phyloP scores from a whole-genome alignment of 2,888 invertebrate genomes.

The Slavum lentiscoides region DNA sequence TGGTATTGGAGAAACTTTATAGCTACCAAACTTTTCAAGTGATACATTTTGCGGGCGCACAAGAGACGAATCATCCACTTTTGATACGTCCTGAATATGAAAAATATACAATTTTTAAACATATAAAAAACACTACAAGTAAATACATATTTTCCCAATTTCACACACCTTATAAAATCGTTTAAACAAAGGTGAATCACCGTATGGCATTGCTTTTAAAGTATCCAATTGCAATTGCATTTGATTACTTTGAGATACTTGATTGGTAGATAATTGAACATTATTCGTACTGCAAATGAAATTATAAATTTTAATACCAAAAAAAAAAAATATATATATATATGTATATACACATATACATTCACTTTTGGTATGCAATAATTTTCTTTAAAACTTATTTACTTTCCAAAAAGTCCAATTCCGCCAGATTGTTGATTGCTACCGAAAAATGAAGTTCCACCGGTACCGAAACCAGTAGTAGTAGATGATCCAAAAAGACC shows the following conservation, averaged over 20 bases:
- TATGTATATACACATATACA: background rate
- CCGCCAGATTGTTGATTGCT: slow-evolving; percentile 34
- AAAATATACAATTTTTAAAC: background rate
- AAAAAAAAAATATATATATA: background rate
- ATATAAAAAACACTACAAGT: background rate
- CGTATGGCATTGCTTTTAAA: slow-evolving; percentile 80
- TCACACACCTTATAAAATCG: slow-evolving; percentile 43
- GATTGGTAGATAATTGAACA: slow-evolving; percentile 58
- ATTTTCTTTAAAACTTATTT: slow-evolving; percentile 13
- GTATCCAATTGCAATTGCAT: slow-evolving; percentile 64
- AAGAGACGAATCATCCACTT: slow-evolving; percentile 45
- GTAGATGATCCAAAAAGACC: slow-evolving; percentile 58
- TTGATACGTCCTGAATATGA: slow-evolving; percentile 32
- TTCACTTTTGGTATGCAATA: background rate
- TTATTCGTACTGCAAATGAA: slow-evolving; percentile 54
- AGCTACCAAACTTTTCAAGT: slow-evolving; percentile 45
- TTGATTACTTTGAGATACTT: slow-evolving; percentile 67
- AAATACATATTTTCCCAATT: background rate
- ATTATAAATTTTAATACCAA: slow-evolving; percentile 21
- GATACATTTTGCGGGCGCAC: slow-evolving; percentile 42
- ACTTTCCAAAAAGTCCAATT: slow-evolving; percentile 45
- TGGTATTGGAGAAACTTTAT: slow-evolving; percentile 48
- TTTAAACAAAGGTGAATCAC: slow-evolving; percentile 82
- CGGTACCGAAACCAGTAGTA: slow-evolving; percentile 29
- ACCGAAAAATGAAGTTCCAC: slow-evolving; percentile 47